phyloP scores from a whole-genome alignment of 2,888 invertebrate species.

The Horisme vitalbata region DNA sequence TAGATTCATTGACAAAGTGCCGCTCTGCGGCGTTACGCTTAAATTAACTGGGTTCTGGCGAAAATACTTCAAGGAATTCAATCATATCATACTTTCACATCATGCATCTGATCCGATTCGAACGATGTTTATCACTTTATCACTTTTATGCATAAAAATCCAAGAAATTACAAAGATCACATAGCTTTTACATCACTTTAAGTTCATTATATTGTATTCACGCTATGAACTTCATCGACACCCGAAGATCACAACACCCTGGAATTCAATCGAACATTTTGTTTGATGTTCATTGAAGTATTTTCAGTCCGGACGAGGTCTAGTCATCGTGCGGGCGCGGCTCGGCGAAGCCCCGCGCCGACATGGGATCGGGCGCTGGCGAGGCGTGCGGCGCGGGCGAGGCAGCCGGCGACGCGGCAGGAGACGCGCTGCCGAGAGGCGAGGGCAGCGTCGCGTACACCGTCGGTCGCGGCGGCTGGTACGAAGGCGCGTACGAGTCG shows the following conservation, averaged over 20 bases:
- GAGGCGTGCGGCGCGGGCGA: constrained; percentile 62
- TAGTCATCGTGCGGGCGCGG: constrained; percentile 57
- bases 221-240: no score
- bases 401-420: constrained; percentile 68
- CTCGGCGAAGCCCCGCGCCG: constrained; percentile 58
- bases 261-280: not conserved
- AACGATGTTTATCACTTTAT: constrained; percentile 4
- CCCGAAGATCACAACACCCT: no score
- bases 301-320: constrained; percentile 31
- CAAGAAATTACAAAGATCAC: no score
- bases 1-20: constrained; percentile 34
- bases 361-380: constrained; percentile 49
- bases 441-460: constrained; percentile 79
- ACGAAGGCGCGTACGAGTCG: constrained; percentile 78
- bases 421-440: constrained; percentile 67
- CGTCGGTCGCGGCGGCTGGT: constrained; percentile 75
- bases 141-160: constrained; percentile 5
- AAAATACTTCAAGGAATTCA: constrained; percentile 13
- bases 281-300: constrained; percentile 17
- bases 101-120: constrained; percentile 1
- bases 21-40: constrained; percentile 31
- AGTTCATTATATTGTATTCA: constrained; percentile 12
- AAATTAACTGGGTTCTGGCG: constrained; percentile 13
- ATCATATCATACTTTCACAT: constrained; percentile 1
- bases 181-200: no score